These are phyloP conservation scores for Psylliodes chrysocephalus DNA, from an alignment of 2,888 invertebrate species.

Conservation along the genomic window DNA sequence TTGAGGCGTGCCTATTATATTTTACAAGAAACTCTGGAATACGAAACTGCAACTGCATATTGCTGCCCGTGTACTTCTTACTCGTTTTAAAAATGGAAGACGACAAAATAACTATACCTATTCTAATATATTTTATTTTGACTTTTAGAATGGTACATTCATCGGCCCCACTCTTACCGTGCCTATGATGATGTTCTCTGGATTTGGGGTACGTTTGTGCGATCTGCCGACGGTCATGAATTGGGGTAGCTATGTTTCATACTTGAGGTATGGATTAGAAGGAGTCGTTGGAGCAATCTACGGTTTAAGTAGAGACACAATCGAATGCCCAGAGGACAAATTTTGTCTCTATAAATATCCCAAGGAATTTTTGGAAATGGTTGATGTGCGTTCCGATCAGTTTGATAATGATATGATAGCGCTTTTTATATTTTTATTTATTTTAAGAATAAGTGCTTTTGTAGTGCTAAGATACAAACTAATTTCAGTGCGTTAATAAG, in stretches of 20 bases:
- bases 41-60: no score
- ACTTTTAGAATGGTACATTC: constrained; percentile 90
- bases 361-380: constrained; percentile 80
- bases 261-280: constrained; percentile 90
- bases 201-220: constrained; percentile 90
- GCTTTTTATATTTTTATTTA: constrained; percentile 73
- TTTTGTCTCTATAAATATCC: constrained; percentile 90
- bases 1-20: no score
- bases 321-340: constrained; percentile 78
- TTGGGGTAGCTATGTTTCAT: constrained; percentile 94
- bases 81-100: no score
- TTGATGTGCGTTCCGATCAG: constrained; percentile 82
- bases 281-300: constrained; percentile 87
- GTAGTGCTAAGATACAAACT: constrained; percentile 83
- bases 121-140: constrained; percentile 26
- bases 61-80: no score
- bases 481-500: constrained; percentile 67
- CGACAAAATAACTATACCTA: no score
- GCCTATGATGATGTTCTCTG: constrained; percentile 97
- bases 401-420: constrained; percentile 87
- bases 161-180: constrained; percentile 91
- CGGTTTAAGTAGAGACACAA: constrained; percentile 76
- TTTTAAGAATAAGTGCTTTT: constrained; percentile 75
- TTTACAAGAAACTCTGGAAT: no score
- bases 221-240: constrained; percentile 87